These are phyloP conservation scores for Arge pagana DNA, from an alignment of 2,888 invertebrate genomes.

Conservation along the genomic window DNA sequence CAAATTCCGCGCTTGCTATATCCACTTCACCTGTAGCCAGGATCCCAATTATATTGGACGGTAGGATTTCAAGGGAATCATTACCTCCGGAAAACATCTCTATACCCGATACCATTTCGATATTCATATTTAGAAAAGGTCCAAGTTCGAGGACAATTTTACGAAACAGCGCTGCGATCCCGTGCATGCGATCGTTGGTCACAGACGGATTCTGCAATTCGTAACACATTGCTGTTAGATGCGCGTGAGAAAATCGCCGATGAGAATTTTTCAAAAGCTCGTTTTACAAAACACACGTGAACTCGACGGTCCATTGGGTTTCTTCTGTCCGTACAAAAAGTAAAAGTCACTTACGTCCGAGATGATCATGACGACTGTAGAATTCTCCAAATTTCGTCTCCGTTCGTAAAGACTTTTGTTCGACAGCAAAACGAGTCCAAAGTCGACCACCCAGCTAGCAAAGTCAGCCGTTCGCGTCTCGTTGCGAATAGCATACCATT, in stretches of 20 bases:
- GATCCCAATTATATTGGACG: slow-evolving; percentile 43
- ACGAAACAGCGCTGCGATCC: slow-evolving; percentile 36
- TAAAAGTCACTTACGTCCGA: too few species aligned
- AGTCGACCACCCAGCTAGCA: slow-evolving; percentile 33
- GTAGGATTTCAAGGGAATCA: slow-evolving; percentile 25
- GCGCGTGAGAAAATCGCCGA: too few species aligned
- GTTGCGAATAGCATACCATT: slow-evolving; percentile 40
- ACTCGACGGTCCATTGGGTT: too few species aligned
- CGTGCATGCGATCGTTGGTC: slow-evolving; percentile 25
- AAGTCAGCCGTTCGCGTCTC: slow-evolving; percentile 31
- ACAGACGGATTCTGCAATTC: too few species aligned
- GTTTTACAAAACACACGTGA: too few species aligned
- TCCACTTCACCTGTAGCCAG: slow-evolving; percentile 36
- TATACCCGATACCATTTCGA: slow-evolving; percentile 16
- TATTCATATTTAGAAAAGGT: slow-evolving; percentile 40
- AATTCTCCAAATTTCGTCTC: slow-evolving; percentile 32
- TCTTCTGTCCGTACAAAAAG: too few species aligned
- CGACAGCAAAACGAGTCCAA: slow-evolving; percentile 13
- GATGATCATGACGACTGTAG: slow-evolving; percentile 36
- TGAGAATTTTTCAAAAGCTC: too few species aligned
- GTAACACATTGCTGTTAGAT: too few species aligned
- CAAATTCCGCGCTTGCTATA: slow-evolving; percentile 40
- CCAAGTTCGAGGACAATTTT: slow-evolving; percentile 36
- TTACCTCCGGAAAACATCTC: slow-evolving; percentile 35
- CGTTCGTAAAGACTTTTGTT: slow-evolving; percentile 33